Evolutionary conservation across 2,113 vertebrate species (phyloP), one percentile per base, ranked within the genome.

Genomic region (Lasiurus borealis): DNA sequence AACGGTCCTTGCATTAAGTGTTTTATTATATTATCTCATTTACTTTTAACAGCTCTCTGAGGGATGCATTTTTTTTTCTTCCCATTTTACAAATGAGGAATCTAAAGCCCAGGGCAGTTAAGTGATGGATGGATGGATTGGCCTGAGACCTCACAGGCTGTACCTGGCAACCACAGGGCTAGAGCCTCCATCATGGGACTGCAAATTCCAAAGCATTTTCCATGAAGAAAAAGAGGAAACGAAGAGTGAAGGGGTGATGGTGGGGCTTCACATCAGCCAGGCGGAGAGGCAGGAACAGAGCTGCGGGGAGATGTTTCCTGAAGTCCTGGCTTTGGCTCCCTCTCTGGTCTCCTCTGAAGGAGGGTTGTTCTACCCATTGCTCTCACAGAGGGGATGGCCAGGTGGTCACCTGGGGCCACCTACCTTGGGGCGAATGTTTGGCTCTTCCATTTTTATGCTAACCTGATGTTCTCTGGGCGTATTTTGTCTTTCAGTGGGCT

Each of bases 11-110:
- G 50, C 5, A 27, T 77, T 46, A 15, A 54, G 62, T 36, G 29
- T 64, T 88, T 64, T 44, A 46, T 54, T 78, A 2, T 31, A 5
- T 48, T 34, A 44, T 59, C 36, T 94, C 57, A 23, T 72, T 59
- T 29, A 19, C 36, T 71, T 71, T 76, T 87, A n/a, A 50, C 12
- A n/a, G 2, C 46, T 77, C 82, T 72, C 34, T 85, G 72, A n/a
- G 27, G 85, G 71, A 72, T 25, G 52, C 29, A 13, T n/a, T 66
- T 87, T 50, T 88, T 50, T 88, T 76, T 57, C 57, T 90, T 36
- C 46, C n/a, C 18, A 6, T 90, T 95, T 68, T 72, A 54, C 88
- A 87, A 6, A 52, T 5, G 8, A 40, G 48, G 75, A 80, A 54
- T 29, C 73, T 3, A 34, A 66, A 91, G 50, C 34, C 40, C 48